A percentile compares a stretch with the other conserved stretches of the same genome.
These are phyloP conservation scores for Tridacna gigas DNA, from an alignment of 2,888 invertebrate species.

Conservation along the genomic window DNA sequence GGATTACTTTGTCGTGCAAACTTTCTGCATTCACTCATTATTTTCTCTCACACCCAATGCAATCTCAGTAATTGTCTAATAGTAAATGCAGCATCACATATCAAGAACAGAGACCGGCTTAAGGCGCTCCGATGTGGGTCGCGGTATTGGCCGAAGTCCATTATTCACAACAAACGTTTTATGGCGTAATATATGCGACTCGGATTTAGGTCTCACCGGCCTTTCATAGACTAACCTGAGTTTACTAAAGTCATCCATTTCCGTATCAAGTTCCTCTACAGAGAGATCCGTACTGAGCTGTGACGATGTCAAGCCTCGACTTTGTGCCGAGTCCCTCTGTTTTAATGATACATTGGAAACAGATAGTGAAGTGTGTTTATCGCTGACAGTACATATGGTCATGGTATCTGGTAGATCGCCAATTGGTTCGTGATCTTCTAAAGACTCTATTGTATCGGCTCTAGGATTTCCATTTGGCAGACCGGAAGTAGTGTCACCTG, in stretches of 20 bases:
- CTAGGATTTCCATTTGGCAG: not conserved
- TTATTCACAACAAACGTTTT: constrained; percentile 59
- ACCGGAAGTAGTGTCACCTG: not conserved
- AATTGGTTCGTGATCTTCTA: constrained; percentile 48
- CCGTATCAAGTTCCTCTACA: constrained; percentile 57
- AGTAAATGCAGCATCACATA: not conserved
- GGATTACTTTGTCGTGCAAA: too few species aligned
- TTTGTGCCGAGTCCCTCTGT: constrained; percentile 13
- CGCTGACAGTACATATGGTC: not conserved
- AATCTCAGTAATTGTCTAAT: not conserved
- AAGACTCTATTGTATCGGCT: constrained; percentile 32
- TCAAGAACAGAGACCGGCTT: constrained; percentile 7
- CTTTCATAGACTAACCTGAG: constrained; percentile 56
- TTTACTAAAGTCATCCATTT: constrained; percentile 42
- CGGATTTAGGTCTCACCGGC: constrained; percentile 51
- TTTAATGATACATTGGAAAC: constrained; percentile 46
- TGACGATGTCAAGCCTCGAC: not conserved
- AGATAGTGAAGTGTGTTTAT: constrained; percentile 5
- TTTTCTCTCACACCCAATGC: not conserved
- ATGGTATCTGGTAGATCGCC: constrained; percentile 20
- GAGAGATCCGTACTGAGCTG: constrained; percentile 23
- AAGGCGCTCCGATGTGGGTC: constrained; percentile 26
- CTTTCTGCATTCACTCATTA: too few species aligned
- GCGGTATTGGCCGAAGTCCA: not conserved
- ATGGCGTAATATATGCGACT: constrained; percentile 48